Conservation (phyloP, 2,888 invertebrate genomes). For the Thyatira batis region DNA sequence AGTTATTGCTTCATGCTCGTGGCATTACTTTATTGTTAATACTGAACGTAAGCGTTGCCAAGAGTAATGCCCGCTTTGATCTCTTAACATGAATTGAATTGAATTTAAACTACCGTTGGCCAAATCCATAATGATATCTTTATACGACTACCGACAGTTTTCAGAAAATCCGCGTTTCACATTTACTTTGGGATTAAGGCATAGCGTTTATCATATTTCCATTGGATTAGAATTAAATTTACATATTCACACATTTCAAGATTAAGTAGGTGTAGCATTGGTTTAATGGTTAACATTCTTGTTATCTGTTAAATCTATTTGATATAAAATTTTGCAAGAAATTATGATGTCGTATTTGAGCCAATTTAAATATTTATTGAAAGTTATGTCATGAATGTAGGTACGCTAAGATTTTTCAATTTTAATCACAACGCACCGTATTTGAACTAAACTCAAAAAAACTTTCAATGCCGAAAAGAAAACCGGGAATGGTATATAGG, state of each 20-base stretch:
- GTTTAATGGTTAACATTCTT: not conserved
- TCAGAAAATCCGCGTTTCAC: slow-evolving; percentile 20
- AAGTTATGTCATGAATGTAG: not conserved
- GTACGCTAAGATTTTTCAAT: no score
- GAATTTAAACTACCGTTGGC: slow-evolving; percentile 44
- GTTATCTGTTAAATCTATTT: not conserved
- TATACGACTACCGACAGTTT: slow-evolving; percentile 39
- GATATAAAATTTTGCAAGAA: not conserved
- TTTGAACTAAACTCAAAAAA: no score
- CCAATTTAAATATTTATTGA: not conserved
- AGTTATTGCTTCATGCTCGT: slow-evolving; percentile 37
- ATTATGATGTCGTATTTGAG: not conserved
- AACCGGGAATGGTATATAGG: no score
- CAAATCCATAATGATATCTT: slow-evolving; percentile 66
- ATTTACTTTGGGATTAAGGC: slow-evolving; percentile 32
- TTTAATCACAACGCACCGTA: no score
- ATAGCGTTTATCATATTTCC: slow-evolving; percentile 40
- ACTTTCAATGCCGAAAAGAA: no score
- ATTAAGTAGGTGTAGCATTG: slow-evolving; percentile 6
- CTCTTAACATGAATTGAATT: slow-evolving; percentile 54
- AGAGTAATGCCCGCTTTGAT: slow-evolving; percentile 63
- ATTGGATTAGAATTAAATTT: slow-evolving; percentile 25
- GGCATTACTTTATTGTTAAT: slow-evolving; percentile 53
- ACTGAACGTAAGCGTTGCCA: slow-evolving; percentile 46
- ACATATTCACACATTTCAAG: slow-evolving; percentile 22